These are phyloP conservation scores for Barnardius zonarius DNA, from an alignment of 2,113 vertebrate genomes.

Conservation along the genomic window DNA sequence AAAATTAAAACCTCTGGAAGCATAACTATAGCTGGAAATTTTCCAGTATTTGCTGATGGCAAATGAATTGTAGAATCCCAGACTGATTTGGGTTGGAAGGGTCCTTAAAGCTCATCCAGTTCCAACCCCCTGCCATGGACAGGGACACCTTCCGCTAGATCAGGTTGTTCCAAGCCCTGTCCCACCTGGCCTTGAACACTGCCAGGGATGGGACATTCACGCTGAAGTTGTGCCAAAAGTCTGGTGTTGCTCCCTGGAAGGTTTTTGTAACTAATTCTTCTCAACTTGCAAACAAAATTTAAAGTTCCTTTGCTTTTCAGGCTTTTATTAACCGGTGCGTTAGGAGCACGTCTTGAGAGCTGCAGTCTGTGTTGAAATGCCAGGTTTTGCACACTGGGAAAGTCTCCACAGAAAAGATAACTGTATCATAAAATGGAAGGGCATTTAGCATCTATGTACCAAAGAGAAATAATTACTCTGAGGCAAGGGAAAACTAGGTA, in stretches of 20 bases:
- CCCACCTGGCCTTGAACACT: background rate
- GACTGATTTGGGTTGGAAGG: background rate
- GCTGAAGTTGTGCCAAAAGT: rapidly evolving
- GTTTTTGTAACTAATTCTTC: background rate
- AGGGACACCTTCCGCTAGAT: background rate
- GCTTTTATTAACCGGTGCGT: background rate
- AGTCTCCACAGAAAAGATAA: background rate
- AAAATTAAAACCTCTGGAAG: background rate
- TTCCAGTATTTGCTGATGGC: background rate
- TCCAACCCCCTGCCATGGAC: too few species aligned
- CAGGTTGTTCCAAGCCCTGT: background rate
- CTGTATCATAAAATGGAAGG: background rate
- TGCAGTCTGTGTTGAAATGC: background rate
- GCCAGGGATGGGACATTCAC: background rate
- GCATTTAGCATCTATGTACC: background rate
- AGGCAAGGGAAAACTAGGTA: background rate
- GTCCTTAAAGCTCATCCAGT: background rate
- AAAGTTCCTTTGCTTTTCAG: background rate
- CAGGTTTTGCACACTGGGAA: background rate
- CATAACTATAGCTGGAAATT: background rate
- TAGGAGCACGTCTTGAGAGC: background rate
- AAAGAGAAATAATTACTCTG: background rate
- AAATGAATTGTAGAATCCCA: background rate
- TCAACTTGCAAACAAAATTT: background rate
- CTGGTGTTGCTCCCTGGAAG: background rate